Evolutionary conservation across 2,797 vertebrate species (phyloP).

Genomic region (Cossypha polioptera): DNA sequence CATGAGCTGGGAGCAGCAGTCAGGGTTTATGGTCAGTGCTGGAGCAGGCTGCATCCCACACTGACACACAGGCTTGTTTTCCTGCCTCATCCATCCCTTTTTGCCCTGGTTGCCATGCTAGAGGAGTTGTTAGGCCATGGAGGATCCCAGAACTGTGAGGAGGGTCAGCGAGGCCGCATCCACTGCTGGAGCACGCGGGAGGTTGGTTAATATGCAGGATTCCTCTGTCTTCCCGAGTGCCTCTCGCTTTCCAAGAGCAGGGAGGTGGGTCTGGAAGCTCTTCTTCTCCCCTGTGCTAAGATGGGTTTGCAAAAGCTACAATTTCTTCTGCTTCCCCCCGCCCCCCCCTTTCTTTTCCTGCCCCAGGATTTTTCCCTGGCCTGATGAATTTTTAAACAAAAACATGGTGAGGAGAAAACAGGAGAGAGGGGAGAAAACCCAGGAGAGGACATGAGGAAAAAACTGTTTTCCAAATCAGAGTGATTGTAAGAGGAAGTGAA

Average conservation of each 20-base stretch:
- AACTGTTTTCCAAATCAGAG: background rate
- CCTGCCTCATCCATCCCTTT: background rate
- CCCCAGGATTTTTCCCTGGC: background rate
- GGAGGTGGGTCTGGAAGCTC: background rate
- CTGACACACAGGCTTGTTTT: rapidly evolving
- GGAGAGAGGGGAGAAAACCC: background rate
- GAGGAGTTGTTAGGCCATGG: background rate
- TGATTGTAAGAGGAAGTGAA: background rate
- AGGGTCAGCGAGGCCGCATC: rapidly evolving
- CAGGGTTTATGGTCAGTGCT: rapidly evolving
- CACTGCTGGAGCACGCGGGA: rapidly evolving
- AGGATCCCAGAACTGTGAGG: background rate
- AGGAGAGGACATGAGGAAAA: background rate
- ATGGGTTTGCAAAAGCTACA: conserved; percentile 12
- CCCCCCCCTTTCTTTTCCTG: background rate
- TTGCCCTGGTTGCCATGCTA: background rate
- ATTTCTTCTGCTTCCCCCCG: background rate
- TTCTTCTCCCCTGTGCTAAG: background rate
- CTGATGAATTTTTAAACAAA: conserved; percentile 57
- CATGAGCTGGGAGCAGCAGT: background rate
- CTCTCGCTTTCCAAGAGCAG: background rate
- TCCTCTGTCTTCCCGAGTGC: background rate
- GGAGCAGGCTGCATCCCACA: background rate
- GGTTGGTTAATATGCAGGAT: background rate
- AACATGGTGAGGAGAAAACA: background rate